phyloP scores from a whole-genome alignment of 2,888 invertebrate genomes.

The Chymomyza caudatula region DNA sequence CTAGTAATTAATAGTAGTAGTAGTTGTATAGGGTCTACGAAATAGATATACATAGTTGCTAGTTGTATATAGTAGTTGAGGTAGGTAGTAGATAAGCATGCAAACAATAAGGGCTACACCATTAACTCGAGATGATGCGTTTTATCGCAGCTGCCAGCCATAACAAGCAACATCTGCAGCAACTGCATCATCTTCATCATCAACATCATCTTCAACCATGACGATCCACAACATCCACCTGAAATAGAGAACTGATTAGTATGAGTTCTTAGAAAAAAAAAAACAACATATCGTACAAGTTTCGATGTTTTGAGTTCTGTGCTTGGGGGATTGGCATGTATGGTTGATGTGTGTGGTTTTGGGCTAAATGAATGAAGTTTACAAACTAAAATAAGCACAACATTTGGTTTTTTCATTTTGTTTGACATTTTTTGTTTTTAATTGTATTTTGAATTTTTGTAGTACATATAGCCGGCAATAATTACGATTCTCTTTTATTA shows the following conservation, averaged over 20 bases:
- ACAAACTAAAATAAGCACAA: conserved; percentile 62
- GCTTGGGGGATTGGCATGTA: neutral
- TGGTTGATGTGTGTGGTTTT: neutral
- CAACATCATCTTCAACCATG: conserved; percentile 23
- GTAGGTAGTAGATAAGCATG: conserved; percentile 56
- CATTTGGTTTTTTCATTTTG: conserved; percentile 47
- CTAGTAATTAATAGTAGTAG: neutral
- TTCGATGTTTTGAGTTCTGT: conserved; percentile 4
- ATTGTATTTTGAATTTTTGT: conserved; percentile 65
- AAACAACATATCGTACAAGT: neutral
- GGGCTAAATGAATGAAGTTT: conserved; percentile 17
- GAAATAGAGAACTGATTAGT: conserved; percentile 77
- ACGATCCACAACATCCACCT: conserved; percentile 69
- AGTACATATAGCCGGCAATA: conserved; percentile 69
- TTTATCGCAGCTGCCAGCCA: neutral
- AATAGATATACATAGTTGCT: conserved; percentile 32
- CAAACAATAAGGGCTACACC: conserved; percentile 68
- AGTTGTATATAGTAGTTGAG: conserved; percentile 23
- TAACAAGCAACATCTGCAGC: neutral
- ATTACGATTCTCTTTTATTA: conserved; percentile 55
- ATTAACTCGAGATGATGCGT: conserved; percentile 5
- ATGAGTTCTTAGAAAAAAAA: conserved; percentile 51
- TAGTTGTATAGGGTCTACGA: conserved; percentile 19
- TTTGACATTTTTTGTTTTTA: conserved; percentile 62
- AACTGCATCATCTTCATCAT: conserved; percentile 22